Evolutionary conservation across 1,140 invertebrate genomes (phyloP).

Genomic region (Drosophila nigromelanica): DNA sequence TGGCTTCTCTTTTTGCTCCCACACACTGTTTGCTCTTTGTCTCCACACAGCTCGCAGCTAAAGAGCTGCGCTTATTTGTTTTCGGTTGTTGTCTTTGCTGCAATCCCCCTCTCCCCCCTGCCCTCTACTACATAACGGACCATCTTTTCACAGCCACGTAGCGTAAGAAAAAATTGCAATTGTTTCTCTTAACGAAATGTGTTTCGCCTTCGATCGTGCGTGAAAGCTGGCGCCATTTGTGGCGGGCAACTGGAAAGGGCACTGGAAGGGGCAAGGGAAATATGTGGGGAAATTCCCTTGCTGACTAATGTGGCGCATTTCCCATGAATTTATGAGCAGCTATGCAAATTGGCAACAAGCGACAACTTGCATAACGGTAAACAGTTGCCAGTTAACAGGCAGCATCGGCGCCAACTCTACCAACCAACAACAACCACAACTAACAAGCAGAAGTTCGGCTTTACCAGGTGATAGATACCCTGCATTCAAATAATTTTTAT

Average conservation of each 20-base stretch:
- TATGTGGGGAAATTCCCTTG: not conserved
- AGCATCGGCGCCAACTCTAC: too few relatives aligned
- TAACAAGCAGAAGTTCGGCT: too few relatives aligned
- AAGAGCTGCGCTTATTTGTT: slow-evolving; percentile 67
- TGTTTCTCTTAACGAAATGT: slow-evolving; percentile 42
- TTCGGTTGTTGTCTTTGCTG: slow-evolving; percentile 55
- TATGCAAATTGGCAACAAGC: not conserved
- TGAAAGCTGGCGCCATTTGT: not conserved
- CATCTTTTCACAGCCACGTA: slow-evolving; percentile 1
- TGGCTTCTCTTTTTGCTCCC: slow-evolving; percentile 19
- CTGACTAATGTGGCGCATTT: slow-evolving; percentile 40
- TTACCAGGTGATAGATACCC: too few relatives aligned
- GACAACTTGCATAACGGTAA: slow-evolving; percentile 1
- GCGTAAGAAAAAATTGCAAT: slow-evolving; percentile 49
- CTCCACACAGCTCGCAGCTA: slow-evolving; percentile 37
- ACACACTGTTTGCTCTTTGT: slow-evolving; percentile 59
- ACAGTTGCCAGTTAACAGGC: not conserved
- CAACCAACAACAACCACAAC: too few relatives aligned
- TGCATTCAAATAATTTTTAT: too few relatives aligned
- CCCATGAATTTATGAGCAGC: slow-evolving; percentile 35
- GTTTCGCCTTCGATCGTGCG: slow-evolving; percentile 43
- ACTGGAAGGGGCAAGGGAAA: not conserved
- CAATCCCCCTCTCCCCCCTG: not conserved
- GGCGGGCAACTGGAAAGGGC: not conserved
- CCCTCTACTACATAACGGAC: not conserved